A percentile compares a stretch with the other conserved stretches of the same genome.
Conservation (phyloP, 2,113 vertebrate genomes). For the Dromaius novaehollandiae region DNA sequence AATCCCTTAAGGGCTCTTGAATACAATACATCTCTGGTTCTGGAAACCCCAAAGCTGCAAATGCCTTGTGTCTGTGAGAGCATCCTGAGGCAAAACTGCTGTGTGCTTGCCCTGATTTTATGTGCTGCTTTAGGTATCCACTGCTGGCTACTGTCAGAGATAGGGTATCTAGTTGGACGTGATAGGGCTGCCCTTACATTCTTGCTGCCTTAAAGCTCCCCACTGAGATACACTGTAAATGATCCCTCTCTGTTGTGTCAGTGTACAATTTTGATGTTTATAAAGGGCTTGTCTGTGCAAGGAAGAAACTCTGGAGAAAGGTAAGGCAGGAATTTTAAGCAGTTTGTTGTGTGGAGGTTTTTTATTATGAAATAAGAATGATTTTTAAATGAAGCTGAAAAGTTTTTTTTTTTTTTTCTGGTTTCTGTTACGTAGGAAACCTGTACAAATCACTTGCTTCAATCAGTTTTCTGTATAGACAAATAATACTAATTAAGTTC, state of each 20-base stretch:
- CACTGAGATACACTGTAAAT: background rate
- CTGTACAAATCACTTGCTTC: background rate
- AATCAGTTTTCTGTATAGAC: background rate
- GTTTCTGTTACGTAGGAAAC: background rate
- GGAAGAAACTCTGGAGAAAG: background rate
- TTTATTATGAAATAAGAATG: background rate
- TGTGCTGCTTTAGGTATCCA: background rate
- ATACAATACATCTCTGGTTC: background rate
- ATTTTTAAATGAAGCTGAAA: background rate
- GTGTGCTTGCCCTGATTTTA: background rate
- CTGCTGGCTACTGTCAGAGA: background rate
- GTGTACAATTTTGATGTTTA: background rate
- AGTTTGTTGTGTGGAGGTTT: background rate
- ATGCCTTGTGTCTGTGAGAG: background rate
- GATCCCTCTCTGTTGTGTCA: background rate
- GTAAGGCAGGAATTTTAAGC: background rate
- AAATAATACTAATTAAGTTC: background rate
- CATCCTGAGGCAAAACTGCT: background rate
- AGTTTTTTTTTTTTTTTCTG: background rate
- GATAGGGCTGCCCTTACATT: background rate
- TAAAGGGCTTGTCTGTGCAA: background rate
- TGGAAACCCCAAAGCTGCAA: conserved; percentile 21
- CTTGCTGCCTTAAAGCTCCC: background rate
- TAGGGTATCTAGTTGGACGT: background rate
- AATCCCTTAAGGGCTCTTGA: background rate